phyloP scores from a whole-genome alignment of 1,140 invertebrate genomes.

The Diabrotica virgifera region DNA sequence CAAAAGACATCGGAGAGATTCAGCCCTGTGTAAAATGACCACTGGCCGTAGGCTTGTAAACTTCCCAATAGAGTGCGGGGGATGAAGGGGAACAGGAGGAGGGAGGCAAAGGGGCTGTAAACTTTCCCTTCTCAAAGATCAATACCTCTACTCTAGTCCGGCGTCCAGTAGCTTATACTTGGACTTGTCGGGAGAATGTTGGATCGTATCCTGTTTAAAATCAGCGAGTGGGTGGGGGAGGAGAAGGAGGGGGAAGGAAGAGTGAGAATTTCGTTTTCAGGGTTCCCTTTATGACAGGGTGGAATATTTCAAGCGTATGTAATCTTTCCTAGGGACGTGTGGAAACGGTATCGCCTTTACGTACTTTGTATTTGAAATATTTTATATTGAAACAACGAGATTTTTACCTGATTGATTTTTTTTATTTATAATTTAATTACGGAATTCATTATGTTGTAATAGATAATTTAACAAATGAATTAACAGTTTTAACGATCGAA shows the following conservation, averaged over 20 bases:
- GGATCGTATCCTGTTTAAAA: conserved; percentile 11
- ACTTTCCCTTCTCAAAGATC: conserved; percentile 50
- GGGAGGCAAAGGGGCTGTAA: conserved; percentile 44
- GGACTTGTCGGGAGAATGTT: conserved; percentile 7
- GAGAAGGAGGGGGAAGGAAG: neutral
- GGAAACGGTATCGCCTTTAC: too few relatives aligned
- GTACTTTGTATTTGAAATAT: too few relatives aligned
- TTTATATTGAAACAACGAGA: too few relatives aligned
- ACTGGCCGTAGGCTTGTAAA: conserved; percentile 46
- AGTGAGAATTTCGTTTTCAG: conserved; percentile 2
- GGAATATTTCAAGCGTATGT: neutral
- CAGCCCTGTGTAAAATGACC: conserved; percentile 44
- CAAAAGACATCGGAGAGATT: conserved; percentile 43
- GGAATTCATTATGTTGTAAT: too few relatives aligned
- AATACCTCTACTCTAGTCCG: conserved; percentile 43
- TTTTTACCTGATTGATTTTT: too few relatives aligned
- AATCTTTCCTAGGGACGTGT: too few relatives aligned
- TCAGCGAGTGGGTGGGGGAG: neutral
- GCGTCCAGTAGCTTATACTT: conserved; percentile 31
- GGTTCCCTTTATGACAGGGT: neutral
- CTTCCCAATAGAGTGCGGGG: conserved; percentile 35
- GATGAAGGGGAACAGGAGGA: conserved; percentile 25
- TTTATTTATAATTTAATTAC: too few relatives aligned
- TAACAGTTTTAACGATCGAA: too few relatives aligned
- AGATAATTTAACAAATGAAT: too few relatives aligned